Conservation (phyloP, 2,888 invertebrate genomes). For the Aspidapion aeneum region DNA sequence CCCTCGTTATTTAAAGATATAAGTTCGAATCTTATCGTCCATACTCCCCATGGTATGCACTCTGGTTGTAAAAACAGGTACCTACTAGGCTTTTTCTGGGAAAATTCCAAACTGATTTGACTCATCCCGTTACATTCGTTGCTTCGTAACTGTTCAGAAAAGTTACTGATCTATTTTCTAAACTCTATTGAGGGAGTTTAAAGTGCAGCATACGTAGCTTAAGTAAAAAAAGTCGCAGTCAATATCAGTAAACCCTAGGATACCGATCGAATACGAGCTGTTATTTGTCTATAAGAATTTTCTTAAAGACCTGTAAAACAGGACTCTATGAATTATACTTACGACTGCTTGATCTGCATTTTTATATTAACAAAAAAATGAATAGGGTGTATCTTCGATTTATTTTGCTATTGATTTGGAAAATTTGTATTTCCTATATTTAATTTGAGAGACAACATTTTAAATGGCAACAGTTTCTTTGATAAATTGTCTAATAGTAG, state of each 20-base stretch:
- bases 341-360: not conserved
- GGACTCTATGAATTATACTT: not conserved
- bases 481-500: conserved; percentile 86
- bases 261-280: not conserved
- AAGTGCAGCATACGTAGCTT: conserved; percentile 94
- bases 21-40: conserved; percentile 91
- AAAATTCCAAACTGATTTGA: conserved; percentile 93
- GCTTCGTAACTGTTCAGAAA: conserved; percentile 73
- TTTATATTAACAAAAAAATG: too few relatives aligned
- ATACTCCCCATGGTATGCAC: conserved; percentile 97
- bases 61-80: conserved; percentile 86
- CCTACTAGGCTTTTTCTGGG: conserved; percentile 83
- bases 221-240: conserved; percentile 82
- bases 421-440: too few relatives aligned
- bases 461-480: conserved; percentile 83
- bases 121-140: conserved; percentile 67
- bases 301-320: not conserved
- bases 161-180: conserved; percentile 71
- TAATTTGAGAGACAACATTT: too few relatives aligned
- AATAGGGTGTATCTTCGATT: too few relatives aligned
- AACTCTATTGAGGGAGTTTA: conserved; percentile 71
- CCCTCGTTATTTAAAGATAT: conserved; percentile 82
- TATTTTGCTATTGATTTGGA: too few relatives aligned
- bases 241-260: conserved; percentile 93
- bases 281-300: not conserved